Base-by-base conservation (phyloP, 2,888 invertebrate species). In the Ectemnius continuus region DNA sequence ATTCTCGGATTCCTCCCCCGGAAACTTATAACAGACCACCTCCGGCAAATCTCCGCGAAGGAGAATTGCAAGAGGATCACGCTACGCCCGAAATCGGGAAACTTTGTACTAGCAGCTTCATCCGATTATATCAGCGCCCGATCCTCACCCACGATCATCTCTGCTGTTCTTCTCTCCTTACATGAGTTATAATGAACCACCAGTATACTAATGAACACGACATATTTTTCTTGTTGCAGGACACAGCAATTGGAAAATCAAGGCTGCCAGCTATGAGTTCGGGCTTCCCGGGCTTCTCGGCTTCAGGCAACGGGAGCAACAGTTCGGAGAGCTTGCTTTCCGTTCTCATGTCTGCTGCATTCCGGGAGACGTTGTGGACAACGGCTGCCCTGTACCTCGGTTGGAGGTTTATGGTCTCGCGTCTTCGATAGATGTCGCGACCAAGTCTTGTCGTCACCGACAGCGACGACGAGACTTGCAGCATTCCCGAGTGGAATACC, bases 331-430 rank as follows among this genome's bases (percentile, higher is more conserved):
- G 89, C 61, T 79, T 90, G 64, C 82, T 91, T 8, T 90, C 90
- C 69, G 48, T 89, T 65, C 73, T 91, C 81, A 90, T 91, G 73
- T 90, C 90, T 28, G 90, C 89, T 11, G 90, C 90, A n/a, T 73
- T 91, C 2, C 88, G 91, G 63, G 91, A 91, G 76, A 91, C 91
- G 0, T 83, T 91, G 20, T 91, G 91, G 91, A 90, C 91, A 85
- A 90, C 91, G 75, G 87, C 91, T 26, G 91, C 91, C 60, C 84
- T 91, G 47, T 91, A 91, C 76, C 87, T 91, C 28, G 91, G 91
- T 58, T 91, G 91, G 91, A 88, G 90, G 79, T 11, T 23, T 23
- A 83, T 91, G 60, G 91, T 91, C 23, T 90, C 91, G 3, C 90
- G 89, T 75, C 84, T 91, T 68, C 91, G 91, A 91, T 91, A 91